Conservation (phyloP, 2,888 invertebrate species). For the Synergus japonicus region DNA sequence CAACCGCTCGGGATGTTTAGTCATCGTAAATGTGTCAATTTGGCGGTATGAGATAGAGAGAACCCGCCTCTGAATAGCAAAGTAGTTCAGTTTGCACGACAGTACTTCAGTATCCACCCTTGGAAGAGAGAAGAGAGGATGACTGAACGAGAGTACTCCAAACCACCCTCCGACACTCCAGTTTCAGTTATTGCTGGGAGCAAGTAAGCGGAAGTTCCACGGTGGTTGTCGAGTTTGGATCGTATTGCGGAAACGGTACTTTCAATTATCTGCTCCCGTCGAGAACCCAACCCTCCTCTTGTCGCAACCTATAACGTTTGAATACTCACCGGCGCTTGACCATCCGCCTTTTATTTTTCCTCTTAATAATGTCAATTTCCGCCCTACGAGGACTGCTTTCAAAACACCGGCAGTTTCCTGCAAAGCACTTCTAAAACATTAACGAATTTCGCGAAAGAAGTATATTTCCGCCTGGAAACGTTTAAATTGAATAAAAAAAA, state of each 20-base stretch:
- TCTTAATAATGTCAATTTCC: slow-evolving; percentile 55
- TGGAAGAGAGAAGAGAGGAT: slow-evolving; percentile 36
- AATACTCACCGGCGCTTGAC: slow-evolving; percentile 35
- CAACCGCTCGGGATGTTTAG: neutral
- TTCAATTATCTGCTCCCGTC: slow-evolving; percentile 63
- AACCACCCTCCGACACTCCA: slow-evolving; percentile 49
- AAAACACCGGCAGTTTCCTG: neutral
- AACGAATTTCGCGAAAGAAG: neutral
- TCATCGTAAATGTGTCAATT: slow-evolving; percentile 27
- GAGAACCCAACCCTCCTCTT: slow-evolving; percentile 45
- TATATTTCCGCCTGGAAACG: neutral
- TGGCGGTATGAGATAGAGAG: neutral
- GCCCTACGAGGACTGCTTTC: neutral
- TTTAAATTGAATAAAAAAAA: neutral
- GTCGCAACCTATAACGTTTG: slow-evolving; percentile 27
- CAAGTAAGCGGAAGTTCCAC: slow-evolving; percentile 47
- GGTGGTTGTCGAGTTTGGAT: slow-evolving; percentile 42
- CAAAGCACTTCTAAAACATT: neutral
- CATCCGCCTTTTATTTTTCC: slow-evolving; percentile 59
- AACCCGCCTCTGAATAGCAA: slow-evolving; percentile 41
- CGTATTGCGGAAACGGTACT: slow-evolving; percentile 54
- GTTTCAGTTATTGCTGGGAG: slow-evolving; percentile 60
- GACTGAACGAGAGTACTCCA: slow-evolving; percentile 38
- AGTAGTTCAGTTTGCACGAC: slow-evolving; percentile 45
- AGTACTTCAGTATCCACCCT: slow-evolving; percentile 41